Conservation (phyloP, 1,140 invertebrate genomes). For the Metopolophium dirhodum region DNA sequence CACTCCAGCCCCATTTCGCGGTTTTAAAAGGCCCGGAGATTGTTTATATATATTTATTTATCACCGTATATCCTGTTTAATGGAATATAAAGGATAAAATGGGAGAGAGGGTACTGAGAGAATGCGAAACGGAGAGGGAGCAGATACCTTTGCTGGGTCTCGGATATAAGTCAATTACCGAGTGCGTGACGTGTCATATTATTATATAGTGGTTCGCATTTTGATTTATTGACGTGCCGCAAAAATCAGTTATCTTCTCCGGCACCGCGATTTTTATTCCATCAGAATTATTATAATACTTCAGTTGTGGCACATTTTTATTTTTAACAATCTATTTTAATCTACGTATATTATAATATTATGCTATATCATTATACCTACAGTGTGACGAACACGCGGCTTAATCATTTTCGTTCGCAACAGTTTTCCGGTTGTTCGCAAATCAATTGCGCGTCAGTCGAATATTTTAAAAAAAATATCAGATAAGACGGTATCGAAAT, state of each 20-base stretch:
- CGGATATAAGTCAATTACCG: slow-evolving; percentile 51
- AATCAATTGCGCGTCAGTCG: neutral
- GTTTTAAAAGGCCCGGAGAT: slow-evolving; percentile 6
- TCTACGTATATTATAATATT: neutral
- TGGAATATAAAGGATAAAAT: neutral
- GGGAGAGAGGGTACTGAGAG: neutral
- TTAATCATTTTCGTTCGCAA: neutral
- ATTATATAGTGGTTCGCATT: neutral
- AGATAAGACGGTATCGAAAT: neutral
- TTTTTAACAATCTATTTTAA: slow-evolving; percentile 4
- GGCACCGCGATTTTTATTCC: neutral
- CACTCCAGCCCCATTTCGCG: neutral
- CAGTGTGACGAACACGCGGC: neutral
- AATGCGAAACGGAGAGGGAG: neutral
- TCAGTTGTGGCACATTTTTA: neutral
- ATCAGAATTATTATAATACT: neutral
- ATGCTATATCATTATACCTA: neutral
- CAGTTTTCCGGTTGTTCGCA: neutral
- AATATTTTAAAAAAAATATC: neutral
- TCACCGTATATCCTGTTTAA: slow-evolving; percentile 15
- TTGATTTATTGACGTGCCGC: slow-evolving; percentile 37
- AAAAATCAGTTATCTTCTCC: neutral
- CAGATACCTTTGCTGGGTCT: neutral
- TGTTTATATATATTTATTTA: slow-evolving; percentile 35
- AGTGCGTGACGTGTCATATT: slow-evolving; percentile 43